Conservation (phyloP, 2,888 invertebrate genomes). For the Kuschelorhynchus macadamiae region DNA sequence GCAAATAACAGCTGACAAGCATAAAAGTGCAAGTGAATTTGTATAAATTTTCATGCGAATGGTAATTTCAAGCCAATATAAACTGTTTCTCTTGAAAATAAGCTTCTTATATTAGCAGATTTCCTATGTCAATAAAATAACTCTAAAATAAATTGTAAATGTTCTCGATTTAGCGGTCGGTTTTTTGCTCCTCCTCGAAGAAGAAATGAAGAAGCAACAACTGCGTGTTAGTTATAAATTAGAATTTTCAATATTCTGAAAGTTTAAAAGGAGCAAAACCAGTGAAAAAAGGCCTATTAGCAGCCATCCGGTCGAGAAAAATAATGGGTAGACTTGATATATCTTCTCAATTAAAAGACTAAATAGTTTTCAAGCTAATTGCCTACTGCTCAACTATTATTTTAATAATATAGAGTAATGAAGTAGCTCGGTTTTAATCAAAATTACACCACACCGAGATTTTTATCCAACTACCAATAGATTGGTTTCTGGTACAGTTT, state of each 20-base stretch:
- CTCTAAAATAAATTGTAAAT: constrained; percentile 20
- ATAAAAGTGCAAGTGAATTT: constrained; percentile 33
- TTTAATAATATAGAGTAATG: constrained; percentile 55
- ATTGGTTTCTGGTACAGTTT: constrained; percentile 25
- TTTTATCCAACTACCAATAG: constrained; percentile 55
- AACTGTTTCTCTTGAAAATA: constrained; percentile 16
- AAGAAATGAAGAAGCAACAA: constrained; percentile 11
- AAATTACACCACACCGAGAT: constrained; percentile 52
- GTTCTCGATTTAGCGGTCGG: constrained; percentile 19
- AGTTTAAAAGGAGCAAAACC: constrained; percentile 29
- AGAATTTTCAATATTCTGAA: constrained; percentile 36
- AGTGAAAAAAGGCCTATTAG: constrained; percentile 57
- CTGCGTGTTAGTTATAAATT: constrained; percentile 37
- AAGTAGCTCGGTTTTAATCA: constrained; percentile 55
- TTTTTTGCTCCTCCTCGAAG: constrained; percentile 11
- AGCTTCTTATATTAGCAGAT: constrained; percentile 9
- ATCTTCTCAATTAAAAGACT: constrained; percentile 59
- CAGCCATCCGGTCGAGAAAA: constrained; percentile 58
- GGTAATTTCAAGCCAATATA: constrained; percentile 13
- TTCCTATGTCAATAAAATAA: constrained; percentile 30
- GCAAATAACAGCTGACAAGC: constrained; percentile 12
- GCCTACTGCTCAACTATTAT: constrained; percentile 56
- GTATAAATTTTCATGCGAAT: constrained; percentile 40
- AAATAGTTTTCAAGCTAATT: constrained; percentile 60
- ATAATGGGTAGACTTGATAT: constrained; percentile 59